A percentile compares a stretch with the other conserved stretches of the same genome.
phyloP scores from a whole-genome alignment of 2,888 invertebrate species.

The Chelonus formosanus region DNA sequence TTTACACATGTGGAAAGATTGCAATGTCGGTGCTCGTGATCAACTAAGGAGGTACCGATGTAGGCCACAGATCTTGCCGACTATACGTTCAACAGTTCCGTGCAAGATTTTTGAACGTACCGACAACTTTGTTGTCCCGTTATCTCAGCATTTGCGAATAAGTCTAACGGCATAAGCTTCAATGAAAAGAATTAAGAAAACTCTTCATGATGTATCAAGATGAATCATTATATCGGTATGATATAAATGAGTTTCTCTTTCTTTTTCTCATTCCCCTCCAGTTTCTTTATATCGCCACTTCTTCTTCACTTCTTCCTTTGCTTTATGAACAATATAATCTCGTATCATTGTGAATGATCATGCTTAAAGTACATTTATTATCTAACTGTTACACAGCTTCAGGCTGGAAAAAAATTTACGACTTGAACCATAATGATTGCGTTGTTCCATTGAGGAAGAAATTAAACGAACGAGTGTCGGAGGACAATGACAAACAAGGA shows the following conservation, averaged over 20 bases:
- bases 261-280: too few relatives aligned
- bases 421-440: slow-evolving; percentile 4
- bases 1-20: neutral
- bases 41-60: slow-evolving; percentile 28
- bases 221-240: slow-evolving; percentile 29
- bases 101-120: slow-evolving; percentile 31
- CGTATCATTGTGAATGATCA: too few relatives aligned
- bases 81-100: slow-evolving; percentile 16
- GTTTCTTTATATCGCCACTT: too few relatives aligned
- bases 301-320: too few relatives aligned
- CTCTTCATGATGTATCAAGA: slow-evolving; percentile 23
- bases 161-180: slow-evolving; percentile 31
- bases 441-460: slow-evolving; percentile 5
- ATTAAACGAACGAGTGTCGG: slow-evolving; percentile 8
- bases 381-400: slow-evolving; percentile 16
- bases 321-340: too few relatives aligned
- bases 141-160: slow-evolving; percentile 28
- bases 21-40: slow-evolving; percentile 30
- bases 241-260: too few relatives aligned
- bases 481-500: slow-evolving; percentile 7
- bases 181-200: slow-evolving; percentile 31
- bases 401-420: slow-evolving; percentile 8
- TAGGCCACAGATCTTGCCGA: slow-evolving; percentile 33
- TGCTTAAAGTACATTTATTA: slow-evolving; percentile 4
- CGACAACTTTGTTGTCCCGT: slow-evolving; percentile 26